Conservation (phyloP, 2,888 invertebrate species). For the Polymixis flavicincta region DNA sequence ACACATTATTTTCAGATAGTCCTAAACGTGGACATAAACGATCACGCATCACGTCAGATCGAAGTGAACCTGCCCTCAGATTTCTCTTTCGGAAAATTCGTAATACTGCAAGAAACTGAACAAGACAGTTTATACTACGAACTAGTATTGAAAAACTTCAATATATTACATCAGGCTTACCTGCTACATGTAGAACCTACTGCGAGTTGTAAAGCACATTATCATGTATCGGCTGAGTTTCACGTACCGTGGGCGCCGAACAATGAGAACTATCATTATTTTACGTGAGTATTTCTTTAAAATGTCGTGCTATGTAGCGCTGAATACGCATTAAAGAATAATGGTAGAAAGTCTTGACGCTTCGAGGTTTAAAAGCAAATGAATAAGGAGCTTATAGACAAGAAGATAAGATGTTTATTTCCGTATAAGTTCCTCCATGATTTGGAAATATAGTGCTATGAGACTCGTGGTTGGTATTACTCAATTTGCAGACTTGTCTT, state of each 20-base stretch:
- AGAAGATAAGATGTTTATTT: neutral
- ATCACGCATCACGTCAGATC: conserved; percentile 82
- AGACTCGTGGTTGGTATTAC: neutral
- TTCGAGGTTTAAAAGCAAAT: neutral
- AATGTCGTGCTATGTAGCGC: neutral
- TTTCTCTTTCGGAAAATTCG: conserved; percentile 75
- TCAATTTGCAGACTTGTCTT: neutral
- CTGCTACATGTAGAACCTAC: conserved; percentile 91
- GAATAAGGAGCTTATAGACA: neutral
- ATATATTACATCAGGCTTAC: conserved; percentile 91
- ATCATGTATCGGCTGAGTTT: conserved; percentile 91
- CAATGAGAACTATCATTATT: conserved; percentile 91
- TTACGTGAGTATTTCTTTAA: conserved; percentile 87
- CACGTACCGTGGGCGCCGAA: conserved; percentile 93
- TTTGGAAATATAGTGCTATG: neutral
- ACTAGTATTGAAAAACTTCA: conserved; percentile 90
- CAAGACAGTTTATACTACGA: conserved; percentile 91
- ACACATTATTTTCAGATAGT: conserved; percentile 87
- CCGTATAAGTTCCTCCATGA: neutral
- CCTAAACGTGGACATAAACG: conserved; percentile 92
- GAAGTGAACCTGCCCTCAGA: conserved; percentile 82
- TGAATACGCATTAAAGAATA: neutral
- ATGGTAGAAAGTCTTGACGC: neutral
- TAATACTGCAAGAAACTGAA: conserved; percentile 89
- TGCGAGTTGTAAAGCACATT: conserved; percentile 82